Evolutionary conservation across 2,888 invertebrate genomes (phyloP).

Genomic region (Asteroscopus sphinx): DNA sequence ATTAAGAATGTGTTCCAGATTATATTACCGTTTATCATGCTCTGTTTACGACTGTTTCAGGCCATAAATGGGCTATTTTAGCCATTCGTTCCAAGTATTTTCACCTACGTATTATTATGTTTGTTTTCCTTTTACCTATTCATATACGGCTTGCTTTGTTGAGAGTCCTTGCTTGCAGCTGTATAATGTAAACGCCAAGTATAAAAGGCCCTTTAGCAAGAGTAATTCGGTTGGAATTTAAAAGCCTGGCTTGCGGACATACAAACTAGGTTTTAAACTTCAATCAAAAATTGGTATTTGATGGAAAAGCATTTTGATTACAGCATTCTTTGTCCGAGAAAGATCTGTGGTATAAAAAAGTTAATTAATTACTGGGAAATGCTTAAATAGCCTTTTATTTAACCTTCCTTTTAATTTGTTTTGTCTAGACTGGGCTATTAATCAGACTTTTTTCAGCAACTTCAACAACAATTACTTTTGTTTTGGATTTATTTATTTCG

Average conservation of each 20-base stretch:
- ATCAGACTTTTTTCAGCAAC: conserved; percentile 31
- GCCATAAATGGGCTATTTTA: conserved; percentile 23
- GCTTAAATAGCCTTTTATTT: conserved; percentile 20
- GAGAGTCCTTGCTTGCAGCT: conserved; percentile 3
- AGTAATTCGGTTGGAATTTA: conserved; percentile 33
- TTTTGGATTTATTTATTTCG: conserved; percentile 14
- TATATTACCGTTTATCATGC: conserved; percentile 28
- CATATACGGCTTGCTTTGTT: conserved; percentile 1
- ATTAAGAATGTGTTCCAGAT: conserved; percentile 32
- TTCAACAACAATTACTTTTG: conserved; percentile 30
- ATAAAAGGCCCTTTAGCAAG: conserved; percentile 23
- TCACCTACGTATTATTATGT: conserved; percentile 7
- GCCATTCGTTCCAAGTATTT: conserved; percentile 13
- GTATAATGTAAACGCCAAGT: conserved; percentile 6
- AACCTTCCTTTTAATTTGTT: conserved; percentile 47
- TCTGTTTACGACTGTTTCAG: conserved; percentile 22
- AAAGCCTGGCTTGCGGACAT: conserved; percentile 15
- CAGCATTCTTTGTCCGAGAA: conserved; percentile 19
- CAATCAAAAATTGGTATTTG: conserved; percentile 17
- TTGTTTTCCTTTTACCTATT: conserved; percentile 6
- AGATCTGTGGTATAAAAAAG: conserved; percentile 31
- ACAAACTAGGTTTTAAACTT: conserved; percentile 14
- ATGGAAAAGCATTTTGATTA: conserved; percentile 2
- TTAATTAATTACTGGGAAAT: conserved; percentile 35
- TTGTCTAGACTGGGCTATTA: conserved; percentile 43